Conservation (phyloP, 2,797 vertebrate genomes). For the Takifugu rubripes region DNA sequence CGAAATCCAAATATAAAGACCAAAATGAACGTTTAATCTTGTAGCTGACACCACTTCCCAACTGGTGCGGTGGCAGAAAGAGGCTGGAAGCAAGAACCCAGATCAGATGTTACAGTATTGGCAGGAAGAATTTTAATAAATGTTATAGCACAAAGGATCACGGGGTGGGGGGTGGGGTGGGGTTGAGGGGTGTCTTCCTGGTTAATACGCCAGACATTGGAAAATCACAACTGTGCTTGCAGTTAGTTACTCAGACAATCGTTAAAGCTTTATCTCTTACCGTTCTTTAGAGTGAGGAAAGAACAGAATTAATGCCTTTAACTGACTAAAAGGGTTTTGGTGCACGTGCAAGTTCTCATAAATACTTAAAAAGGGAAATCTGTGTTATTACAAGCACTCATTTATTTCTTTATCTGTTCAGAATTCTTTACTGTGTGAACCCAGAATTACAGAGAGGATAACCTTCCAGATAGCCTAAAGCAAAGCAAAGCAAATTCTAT, state of each 20-base stretch:
- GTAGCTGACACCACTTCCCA: too few species aligned
- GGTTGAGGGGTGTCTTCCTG: constrained; percentile 44
- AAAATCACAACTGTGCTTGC: constrained; percentile 12
- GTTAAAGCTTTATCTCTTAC: not conserved
- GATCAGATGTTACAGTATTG: not conserved
- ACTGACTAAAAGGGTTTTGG: not conserved
- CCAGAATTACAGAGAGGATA: not conserved
- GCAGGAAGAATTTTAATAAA: constrained; percentile 18
- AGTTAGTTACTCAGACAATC: not conserved
- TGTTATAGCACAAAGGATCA: constrained; percentile 17
- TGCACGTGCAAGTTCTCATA: not conserved
- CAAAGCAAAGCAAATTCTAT: not conserved
- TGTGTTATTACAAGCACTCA: not conserved
- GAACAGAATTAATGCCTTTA: too few species aligned
- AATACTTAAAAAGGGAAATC: not conserved
- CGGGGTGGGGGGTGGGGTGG: not conserved
- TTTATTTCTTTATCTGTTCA: too few species aligned
- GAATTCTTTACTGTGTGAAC: not conserved
- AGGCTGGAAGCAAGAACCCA: not conserved
- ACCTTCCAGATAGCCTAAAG: not conserved
- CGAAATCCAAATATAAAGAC: too few species aligned
- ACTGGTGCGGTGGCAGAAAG: not conserved
- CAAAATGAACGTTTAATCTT: too few species aligned
- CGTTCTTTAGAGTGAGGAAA: too few species aligned
- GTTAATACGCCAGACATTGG: constrained; percentile 30